Evolutionary conservation across 2,888 invertebrate species (phyloP).

Genomic region (Latrodectus elegans): DNA sequence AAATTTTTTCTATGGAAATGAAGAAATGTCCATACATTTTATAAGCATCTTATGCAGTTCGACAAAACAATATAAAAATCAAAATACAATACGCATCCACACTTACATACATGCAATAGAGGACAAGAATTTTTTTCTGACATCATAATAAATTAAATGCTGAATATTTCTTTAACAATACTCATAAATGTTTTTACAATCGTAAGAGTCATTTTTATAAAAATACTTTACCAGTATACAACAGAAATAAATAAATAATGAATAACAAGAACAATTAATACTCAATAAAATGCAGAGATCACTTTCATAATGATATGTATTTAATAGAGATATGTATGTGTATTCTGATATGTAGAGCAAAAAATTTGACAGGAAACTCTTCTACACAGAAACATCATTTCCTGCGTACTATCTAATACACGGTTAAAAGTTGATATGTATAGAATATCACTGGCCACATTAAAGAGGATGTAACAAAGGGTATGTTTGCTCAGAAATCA

Average conservation of each 20-base stretch:
- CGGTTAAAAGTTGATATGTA: constrained; percentile 65
- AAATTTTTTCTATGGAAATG: constrained; percentile 41
- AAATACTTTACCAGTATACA: constrained; percentile 68
- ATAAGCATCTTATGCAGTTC: constrained; percentile 31
- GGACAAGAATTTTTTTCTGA: constrained; percentile 38
- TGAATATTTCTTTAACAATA: constrained; percentile 64
- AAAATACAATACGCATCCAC: not conserved
- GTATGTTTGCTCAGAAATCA: constrained; percentile 1
- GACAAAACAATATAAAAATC: constrained; percentile 34
- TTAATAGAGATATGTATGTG: constrained; percentile 55
- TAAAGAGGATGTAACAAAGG: constrained; percentile 60
- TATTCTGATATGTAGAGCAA: constrained; percentile 56
- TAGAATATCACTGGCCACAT: constrained; percentile 63
- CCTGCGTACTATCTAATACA: constrained; percentile 51
- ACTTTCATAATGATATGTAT: constrained; percentile 20
- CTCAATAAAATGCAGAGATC: constrained; percentile 63
- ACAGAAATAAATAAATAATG: constrained; percentile 67
- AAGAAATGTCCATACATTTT: constrained; percentile 28
- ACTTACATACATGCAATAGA: constrained; percentile 39
- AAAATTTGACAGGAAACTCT: constrained; percentile 19
- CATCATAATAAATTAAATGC: constrained; percentile 45
- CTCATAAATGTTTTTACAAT: constrained; percentile 63
- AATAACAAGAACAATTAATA: constrained; percentile 68
- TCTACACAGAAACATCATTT: constrained; percentile 14
- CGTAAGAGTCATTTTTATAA: constrained; percentile 63